Conservation (phyloP, 2,888 invertebrate species). For the Troides helena region DNA sequence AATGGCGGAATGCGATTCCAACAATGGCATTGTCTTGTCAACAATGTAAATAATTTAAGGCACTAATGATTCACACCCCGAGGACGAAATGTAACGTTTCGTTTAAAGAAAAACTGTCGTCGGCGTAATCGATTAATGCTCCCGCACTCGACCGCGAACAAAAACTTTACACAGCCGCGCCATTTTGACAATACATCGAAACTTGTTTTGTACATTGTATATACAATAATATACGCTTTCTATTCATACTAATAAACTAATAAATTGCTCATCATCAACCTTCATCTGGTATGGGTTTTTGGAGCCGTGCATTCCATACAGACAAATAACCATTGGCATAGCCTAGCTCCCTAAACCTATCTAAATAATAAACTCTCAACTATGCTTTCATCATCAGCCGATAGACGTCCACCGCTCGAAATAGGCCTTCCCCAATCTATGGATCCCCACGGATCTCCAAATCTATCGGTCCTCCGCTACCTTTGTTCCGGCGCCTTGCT, state of each 20-base stretch:
- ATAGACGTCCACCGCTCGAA: no score
- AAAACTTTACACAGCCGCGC: slow-evolving; percentile 21
- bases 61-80: slow-evolving; percentile 44
- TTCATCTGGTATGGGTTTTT: background rate
- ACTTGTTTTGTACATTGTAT: slow-evolving; percentile 15
- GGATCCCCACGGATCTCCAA: no score
- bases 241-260: slow-evolving; percentile 4
- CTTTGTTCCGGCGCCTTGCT: no score
- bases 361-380: no score
- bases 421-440: no score
- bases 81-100: slow-evolving; percentile 22
- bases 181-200: slow-evolving; percentile 21
- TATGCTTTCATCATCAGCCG: no score
- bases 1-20: slow-evolving; percentile 17
- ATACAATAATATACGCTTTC: slow-evolving; percentile 20
- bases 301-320: no score
- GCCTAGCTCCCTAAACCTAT: no score
- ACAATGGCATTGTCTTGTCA: slow-evolving; percentile 50
- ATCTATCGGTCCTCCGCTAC: no score
- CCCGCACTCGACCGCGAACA: background rate
- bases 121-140: slow-evolving; percentile 25
- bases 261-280: slow-evolving; percentile 16
- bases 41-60: slow-evolving; percentile 37
- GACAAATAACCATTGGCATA: no score
- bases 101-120: slow-evolving; percentile 19